phyloP scores from a whole-genome alignment of 2,797 vertebrate genomes.

The Eidolon dupreanum region DNA sequence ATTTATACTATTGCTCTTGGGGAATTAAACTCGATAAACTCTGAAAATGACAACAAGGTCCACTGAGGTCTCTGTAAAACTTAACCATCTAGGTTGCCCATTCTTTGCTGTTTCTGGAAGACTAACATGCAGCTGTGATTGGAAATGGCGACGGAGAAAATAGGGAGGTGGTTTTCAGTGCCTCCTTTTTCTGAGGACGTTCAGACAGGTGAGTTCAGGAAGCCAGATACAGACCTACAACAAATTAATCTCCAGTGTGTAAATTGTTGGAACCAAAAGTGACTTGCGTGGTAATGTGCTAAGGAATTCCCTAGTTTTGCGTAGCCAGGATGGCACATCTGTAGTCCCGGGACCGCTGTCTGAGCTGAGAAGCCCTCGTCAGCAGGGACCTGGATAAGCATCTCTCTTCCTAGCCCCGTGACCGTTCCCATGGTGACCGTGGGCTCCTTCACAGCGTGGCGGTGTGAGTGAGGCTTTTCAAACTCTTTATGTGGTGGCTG shows the following conservation, averaged over 20 bases:
- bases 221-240: neutral
- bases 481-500: neutral
- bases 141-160: neutral
- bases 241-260: neutral
- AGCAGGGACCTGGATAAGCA: neutral
- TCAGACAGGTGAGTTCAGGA: neutral
- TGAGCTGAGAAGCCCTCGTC: neutral
- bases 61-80: neutral
- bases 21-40: slow-evolving; percentile 27
- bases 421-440: neutral
- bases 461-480: rapidly evolving
- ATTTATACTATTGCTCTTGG: neutral
- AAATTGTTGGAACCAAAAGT: neutral
- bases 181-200: neutral
- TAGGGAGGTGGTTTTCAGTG: neutral
- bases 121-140: neutral
- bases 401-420: neutral
- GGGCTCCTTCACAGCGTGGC: neutral
- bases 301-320: neutral
- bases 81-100: neutral
- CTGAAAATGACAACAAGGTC: neutral
- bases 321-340: neutral
- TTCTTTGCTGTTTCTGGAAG: neutral
- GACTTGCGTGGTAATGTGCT: neutral
- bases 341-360: neutral